Evolutionary conservation across 2,113 vertebrate species (phyloP).

Genomic region (Bungarus multicinctus): DNA sequence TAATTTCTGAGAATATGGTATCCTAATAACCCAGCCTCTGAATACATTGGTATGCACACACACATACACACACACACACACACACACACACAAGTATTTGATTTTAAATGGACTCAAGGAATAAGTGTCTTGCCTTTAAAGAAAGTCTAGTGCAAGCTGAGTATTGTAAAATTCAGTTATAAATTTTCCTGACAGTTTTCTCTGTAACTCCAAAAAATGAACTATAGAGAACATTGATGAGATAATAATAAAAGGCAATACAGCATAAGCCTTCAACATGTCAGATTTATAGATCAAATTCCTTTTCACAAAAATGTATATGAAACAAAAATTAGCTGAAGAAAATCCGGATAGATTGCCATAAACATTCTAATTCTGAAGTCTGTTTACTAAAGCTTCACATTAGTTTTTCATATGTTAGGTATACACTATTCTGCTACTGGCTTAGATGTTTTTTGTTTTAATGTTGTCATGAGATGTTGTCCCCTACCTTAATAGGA

Average conservation of each 20-base stretch:
- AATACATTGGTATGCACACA: background rate
- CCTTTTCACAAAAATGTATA: slow-evolving; percentile 56
- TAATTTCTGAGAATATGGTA: background rate
- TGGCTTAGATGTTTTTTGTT: background rate
- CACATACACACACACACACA: background rate
- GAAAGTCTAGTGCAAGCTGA: slow-evolving; percentile 59
- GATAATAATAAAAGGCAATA: slow-evolving; percentile 70
- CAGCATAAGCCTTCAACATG: slow-evolving; percentile 48
- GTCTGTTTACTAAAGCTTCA: background rate
- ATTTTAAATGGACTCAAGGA: slow-evolving; percentile 66
- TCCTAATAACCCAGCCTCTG: slow-evolving; percentile 25
- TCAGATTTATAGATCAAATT: slow-evolving; percentile 63
- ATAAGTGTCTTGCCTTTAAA: slow-evolving; percentile 64
- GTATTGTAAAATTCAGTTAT: slow-evolving; percentile 59
- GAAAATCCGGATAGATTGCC: slow-evolving; percentile 47
- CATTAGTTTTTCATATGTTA: background rate
- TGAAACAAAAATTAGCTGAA: slow-evolving; percentile 56
- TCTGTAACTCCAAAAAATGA: slow-evolving; percentile 68
- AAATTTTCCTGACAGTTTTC: slow-evolving; percentile 68
- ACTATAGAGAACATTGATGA: slow-evolving; percentile 67
- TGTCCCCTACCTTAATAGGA: background rate
- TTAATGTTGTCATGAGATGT: background rate
- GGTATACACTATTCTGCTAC: background rate
- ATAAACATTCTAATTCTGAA: slow-evolving; percentile 23
- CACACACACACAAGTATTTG: slow-evolving; percentile 34